Percentiles rank a stretch among this genome's conserved stretches.
phyloP scores from a whole-genome alignment of 2,797 vertebrate genomes.

The Chromis chromis region DNA sequence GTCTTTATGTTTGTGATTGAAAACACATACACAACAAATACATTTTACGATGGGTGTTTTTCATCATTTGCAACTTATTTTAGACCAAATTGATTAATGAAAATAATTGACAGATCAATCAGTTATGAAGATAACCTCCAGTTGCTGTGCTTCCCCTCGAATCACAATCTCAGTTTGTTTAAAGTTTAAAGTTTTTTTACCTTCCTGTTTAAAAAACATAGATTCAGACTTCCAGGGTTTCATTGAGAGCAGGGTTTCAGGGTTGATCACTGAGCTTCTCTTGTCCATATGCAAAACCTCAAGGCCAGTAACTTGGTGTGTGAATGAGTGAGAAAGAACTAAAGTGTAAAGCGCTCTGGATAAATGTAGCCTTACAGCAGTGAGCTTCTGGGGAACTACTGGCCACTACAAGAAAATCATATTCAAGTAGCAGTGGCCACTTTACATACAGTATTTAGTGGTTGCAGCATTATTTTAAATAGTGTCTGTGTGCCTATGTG shows the following conservation, averaged over 20 bases:
- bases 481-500: not conserved
- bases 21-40: too few species aligned
- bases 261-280: not conserved
- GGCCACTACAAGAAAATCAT: not conserved
- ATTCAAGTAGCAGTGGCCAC: not conserved
- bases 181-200: too few species aligned
- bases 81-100: not conserved
- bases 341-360: not conserved
- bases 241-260: too few species aligned
- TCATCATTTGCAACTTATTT: not conserved
- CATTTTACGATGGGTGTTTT: too few species aligned
- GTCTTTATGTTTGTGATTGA: too few species aligned
- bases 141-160: not conserved
- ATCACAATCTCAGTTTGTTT: not conserved
- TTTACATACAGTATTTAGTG: not conserved
- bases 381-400: not conserved
- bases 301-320: not conserved
- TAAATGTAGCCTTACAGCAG: too few species aligned
- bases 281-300: not conserved
- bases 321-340: not conserved
- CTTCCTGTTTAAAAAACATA: too few species aligned
- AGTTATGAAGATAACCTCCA: not conserved
- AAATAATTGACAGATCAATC: not conserved
- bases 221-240: too few species aligned
- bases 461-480: not conserved